phyloP scores from a whole-genome alignment of 1,140 invertebrate genomes.

The Phymastichus coffea region DNA sequence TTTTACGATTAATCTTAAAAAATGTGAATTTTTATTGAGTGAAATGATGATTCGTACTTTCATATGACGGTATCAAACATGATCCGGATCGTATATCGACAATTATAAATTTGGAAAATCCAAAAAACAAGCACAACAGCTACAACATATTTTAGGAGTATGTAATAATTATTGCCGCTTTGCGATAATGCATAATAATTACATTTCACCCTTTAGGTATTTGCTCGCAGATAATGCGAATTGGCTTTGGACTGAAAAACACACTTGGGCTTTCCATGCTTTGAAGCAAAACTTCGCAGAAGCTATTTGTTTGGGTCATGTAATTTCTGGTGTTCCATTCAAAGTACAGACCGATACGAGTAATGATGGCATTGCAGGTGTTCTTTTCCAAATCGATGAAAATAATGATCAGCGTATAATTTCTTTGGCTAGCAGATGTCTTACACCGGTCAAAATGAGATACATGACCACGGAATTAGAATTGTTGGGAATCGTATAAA shows the following conservation, averaged over 20 bases:
- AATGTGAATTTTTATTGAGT: too few relatives aligned
- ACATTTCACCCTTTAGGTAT: conserved; percentile 21
- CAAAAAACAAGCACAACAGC: too few relatives aligned
- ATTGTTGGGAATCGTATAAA: conserved; percentile 25
- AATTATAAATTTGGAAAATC: too few relatives aligned
- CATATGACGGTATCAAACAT: too few relatives aligned
- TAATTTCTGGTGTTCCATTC: background rate
- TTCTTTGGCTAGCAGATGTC: conserved; percentile 12
- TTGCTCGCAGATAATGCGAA: conserved; percentile 18
- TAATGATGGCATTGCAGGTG: conserved; percentile 8
- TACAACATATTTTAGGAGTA: conserved; percentile 4
- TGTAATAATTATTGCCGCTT: conserved; percentile 29
- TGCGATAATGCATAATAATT: conserved; percentile 16
- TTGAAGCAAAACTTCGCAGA: conserved; percentile 26
- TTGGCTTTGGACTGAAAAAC: conserved; percentile 27
- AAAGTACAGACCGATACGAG: conserved; percentile 21
- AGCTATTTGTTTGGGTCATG: background rate
- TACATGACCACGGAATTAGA: conserved; percentile 26
- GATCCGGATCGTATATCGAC: too few relatives aligned
- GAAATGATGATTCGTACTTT: too few relatives aligned
- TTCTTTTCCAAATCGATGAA: conserved; percentile 17
- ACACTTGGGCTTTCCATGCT: conserved; percentile 2
- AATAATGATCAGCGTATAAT: conserved; percentile 13
- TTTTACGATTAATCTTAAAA: too few relatives aligned
- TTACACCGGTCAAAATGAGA: conserved; percentile 3